A percentile compares a stretch with the other conserved stretches of the same genome.
These are phyloP conservation scores for Lydus trimaculatus DNA, from an alignment of 2,888 invertebrate genomes.

Conservation along the genomic window DNA sequence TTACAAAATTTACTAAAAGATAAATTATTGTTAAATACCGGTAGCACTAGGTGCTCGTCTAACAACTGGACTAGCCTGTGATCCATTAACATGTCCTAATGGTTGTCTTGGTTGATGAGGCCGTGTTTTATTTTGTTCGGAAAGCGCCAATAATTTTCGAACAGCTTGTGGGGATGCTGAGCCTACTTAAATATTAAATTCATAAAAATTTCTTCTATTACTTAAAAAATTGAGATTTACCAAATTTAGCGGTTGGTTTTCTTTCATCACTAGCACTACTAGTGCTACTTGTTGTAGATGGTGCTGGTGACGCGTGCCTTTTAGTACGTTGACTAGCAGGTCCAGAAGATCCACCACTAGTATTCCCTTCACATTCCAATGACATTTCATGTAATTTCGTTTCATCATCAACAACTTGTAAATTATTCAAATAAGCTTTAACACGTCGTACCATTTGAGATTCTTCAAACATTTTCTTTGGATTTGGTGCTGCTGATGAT, in stretches of 20 bases:
- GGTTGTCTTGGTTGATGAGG: conserved; percentile 84
- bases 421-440: conserved; percentile 92
- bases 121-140: conserved; percentile 86
- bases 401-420: conserved; percentile 93
- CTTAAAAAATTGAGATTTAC: conserved; percentile 43
- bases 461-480: conserved; percentile 99
- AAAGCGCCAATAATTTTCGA: conserved; percentile 90
- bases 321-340: conserved; percentile 63
- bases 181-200: conserved; percentile 61
- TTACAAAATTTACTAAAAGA: neutral
- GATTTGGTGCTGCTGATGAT: conserved; percentile 89
- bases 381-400: conserved; percentile 88
- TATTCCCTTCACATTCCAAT: conserved; percentile 82
- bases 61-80: conserved; percentile 70
- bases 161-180: conserved; percentile 98
- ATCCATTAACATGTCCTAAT: conserved; percentile 64
- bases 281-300: conserved; percentile 91
- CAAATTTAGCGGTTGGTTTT: conserved; percentile 73
- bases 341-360: conserved; percentile 63
- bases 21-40: conserved; percentile 47
- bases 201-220: neutral
- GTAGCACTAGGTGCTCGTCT: conserved; percentile 63
- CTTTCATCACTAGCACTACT: conserved; percentile 84
- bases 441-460: conserved; percentile 98
- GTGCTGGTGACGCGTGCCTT: conserved; percentile 91